Base-by-base conservation (phyloP, 2,888 invertebrate genomes). In the Cantharis flavilabris region DNA sequence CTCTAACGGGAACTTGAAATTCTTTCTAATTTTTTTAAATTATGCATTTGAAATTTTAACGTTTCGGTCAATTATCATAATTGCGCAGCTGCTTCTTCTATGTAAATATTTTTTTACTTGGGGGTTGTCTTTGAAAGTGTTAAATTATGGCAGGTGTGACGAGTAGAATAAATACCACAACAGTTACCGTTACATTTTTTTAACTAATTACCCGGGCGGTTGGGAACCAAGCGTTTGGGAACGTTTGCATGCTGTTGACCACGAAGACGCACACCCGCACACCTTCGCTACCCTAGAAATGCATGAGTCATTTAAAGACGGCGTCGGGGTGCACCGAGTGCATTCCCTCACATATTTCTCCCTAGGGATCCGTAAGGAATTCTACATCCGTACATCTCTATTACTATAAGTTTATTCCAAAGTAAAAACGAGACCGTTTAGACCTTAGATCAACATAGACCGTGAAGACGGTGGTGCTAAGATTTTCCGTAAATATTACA, bases 271-370 rank as follows among this genome's bases (percentile, higher is more conserved):
- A 63, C 76, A 76, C 76, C 64, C 16, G 62, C 70, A 63, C 76
- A 76, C 76, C 76, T 76, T 64, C 18, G 16, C 49, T 0, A 64
- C 76, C 76, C 67, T 30, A 65, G 18, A 76, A 76, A 73, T 71
- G 73, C 65, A 73, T 76, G 76, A 76, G 73, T 76, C 76, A 76
- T 73, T 76, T 72, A 23, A 67, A 76, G 76, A 73, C 76, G 73
- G 65, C 73, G 63, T 23, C 65, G 65, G 65, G 10, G 65, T 67
- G 73, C 76, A 72, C 69, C 76, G 62, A 64, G 70, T 76, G 76
- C 76, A 76, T 76, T 76, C 76, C 76, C 76, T 76, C 65, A 70
- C 70, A 73, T 28, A 71, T 70, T 64, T 69, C 69, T 72, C 76
- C 71, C 73, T 16, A 70, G 73, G 67, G 76, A 76, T n/a, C 62